These are phyloP conservation scores for Ypsolopha sequella DNA, from an alignment of 2,888 invertebrate species.

Conservation along the genomic window DNA sequence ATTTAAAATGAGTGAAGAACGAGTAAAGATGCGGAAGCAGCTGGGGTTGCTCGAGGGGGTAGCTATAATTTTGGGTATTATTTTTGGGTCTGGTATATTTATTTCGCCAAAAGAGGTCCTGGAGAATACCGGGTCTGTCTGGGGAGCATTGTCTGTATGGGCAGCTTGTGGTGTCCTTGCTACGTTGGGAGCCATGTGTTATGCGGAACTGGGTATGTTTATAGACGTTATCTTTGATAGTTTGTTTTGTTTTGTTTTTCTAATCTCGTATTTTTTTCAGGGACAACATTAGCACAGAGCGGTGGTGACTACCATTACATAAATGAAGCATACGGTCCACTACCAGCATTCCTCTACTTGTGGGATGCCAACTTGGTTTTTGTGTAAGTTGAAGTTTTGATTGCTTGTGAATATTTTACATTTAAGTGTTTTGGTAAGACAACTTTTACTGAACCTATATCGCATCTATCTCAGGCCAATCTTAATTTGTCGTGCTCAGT, in stretches of 20 bases:
- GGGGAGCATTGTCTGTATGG: slow-evolving; percentile 91
- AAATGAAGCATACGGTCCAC: slow-evolving; percentile 88
- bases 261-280: slow-evolving; percentile 18
- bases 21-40: slow-evolving; percentile 87
- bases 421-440: too few relatives aligned
- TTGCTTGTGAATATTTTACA: neutral
- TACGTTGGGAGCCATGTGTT: slow-evolving; percentile 95
- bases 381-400: slow-evolving; percentile 77
- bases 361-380: slow-evolving; percentile 98
- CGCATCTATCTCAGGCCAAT: neutral
- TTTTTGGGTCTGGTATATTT: slow-evolving; percentile 96
- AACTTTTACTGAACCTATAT: neutral
- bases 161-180: slow-evolving; percentile 88
- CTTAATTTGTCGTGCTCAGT: too few relatives aligned
- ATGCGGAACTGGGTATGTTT: slow-evolving; percentile 88
- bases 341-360: slow-evolving; percentile 94
- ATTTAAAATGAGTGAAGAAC: slow-evolving; percentile 52
- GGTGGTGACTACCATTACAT: slow-evolving; percentile 99
- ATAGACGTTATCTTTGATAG: too few relatives aligned
- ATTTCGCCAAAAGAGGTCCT: slow-evolving; percentile 96
- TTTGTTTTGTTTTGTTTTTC: slow-evolving; percentile 3
- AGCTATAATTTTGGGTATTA: slow-evolving; percentile 93
- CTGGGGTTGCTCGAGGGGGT: slow-evolving; percentile 92
- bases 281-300: slow-evolving; percentile 88
- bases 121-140: slow-evolving; percentile 89